Evolutionary conservation across 92 coral and sea anemone genomes (phyloP).

Genomic region (Pocillopora grandis): DNA sequence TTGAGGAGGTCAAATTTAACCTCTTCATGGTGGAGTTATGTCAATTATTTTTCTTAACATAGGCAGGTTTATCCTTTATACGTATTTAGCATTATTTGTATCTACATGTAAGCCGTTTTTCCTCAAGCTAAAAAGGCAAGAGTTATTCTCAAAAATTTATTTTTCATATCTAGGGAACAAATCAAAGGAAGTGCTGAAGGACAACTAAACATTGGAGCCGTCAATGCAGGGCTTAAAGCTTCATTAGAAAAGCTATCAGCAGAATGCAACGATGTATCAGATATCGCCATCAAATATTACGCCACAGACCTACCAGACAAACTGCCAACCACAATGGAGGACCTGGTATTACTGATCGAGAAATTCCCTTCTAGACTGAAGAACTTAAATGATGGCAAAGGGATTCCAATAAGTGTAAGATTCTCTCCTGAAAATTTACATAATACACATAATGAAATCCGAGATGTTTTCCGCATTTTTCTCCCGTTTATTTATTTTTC

Average conservation of each 20-base stretch:
- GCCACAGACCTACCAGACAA: conserved; percentile 45
- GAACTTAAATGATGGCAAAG: conserved; percentile 30
- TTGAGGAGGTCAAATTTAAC: too few relatives aligned
- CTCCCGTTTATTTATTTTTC: too few relatives aligned
- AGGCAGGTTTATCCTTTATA: too few relatives aligned
- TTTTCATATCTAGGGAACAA: not conserved
- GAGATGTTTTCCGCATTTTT: too few relatives aligned
- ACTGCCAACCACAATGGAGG: conserved; percentile 39
- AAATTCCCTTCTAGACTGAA: conserved; percentile 35
- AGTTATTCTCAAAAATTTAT: too few relatives aligned
- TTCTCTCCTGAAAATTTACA: too few relatives aligned
- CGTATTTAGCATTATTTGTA: too few relatives aligned
- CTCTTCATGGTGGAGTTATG: too few relatives aligned
- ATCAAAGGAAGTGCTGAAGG: not conserved
- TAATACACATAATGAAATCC: too few relatives aligned
- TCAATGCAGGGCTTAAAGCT: conserved; percentile 32
- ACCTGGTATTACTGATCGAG: conserved; percentile 32
- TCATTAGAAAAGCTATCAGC: conserved; percentile 27
- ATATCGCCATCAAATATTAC: conserved; percentile 40
- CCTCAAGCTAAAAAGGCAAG: too few relatives aligned
- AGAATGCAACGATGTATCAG: conserved; percentile 14
- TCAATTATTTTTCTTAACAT: too few relatives aligned
- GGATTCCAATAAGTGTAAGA: conserved; percentile 34
- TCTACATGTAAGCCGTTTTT: too few relatives aligned
- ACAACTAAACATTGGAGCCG: conserved; percentile 2